phyloP scores from a whole-genome alignment of 2,888 invertebrate genomes.

The Thereva nobilitata region DNA sequence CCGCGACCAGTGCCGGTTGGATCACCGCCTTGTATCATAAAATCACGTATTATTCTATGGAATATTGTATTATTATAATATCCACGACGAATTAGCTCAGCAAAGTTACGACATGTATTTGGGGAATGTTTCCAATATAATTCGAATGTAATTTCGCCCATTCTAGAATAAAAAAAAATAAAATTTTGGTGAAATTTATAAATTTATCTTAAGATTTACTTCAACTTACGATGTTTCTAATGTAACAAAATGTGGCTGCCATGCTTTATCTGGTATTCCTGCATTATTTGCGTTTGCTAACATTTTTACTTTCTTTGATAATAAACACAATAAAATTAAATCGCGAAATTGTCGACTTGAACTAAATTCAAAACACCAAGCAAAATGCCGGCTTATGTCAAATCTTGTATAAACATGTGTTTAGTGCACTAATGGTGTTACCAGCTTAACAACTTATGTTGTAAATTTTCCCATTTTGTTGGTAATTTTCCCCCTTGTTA shows the following conservation, averaged over 20 bases:
- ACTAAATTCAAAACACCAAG: too few relatives aligned
- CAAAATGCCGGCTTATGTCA: too few relatives aligned
- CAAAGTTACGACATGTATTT: slow-evolving; percentile 96
- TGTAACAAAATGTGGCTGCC: slow-evolving; percentile 84
- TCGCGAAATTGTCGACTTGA: too few relatives aligned
- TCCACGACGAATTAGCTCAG: slow-evolving; percentile 87
- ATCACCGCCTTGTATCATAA: slow-evolving; percentile 96
- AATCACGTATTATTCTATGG: slow-evolving; percentile 92
- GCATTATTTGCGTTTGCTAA: slow-evolving; percentile 47
- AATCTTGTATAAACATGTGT: too few relatives aligned
- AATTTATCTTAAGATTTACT: neutral
- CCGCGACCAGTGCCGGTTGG: slow-evolving; percentile 97
- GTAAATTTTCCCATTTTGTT: too few relatives aligned
- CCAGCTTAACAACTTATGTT: too few relatives aligned
- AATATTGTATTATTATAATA: slow-evolving; percentile 97
- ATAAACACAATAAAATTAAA: neutral
- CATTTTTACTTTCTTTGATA: neutral
- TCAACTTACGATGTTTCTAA: slow-evolving; percentile 79
- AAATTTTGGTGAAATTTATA: neutral
- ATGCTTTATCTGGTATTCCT: slow-evolving; percentile 84
- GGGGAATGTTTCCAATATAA: slow-evolving; percentile 99
- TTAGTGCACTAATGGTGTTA: too few relatives aligned
- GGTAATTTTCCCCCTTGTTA: too few relatives aligned
- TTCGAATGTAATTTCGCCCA: slow-evolving; percentile 91
- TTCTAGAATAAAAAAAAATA: slow-evolving; percentile 61